Evolutionary conservation across 1,140 invertebrate species (phyloP), one percentile per base, ranked within the genome.

Genomic region (Neuroterus valhalla): DNA sequence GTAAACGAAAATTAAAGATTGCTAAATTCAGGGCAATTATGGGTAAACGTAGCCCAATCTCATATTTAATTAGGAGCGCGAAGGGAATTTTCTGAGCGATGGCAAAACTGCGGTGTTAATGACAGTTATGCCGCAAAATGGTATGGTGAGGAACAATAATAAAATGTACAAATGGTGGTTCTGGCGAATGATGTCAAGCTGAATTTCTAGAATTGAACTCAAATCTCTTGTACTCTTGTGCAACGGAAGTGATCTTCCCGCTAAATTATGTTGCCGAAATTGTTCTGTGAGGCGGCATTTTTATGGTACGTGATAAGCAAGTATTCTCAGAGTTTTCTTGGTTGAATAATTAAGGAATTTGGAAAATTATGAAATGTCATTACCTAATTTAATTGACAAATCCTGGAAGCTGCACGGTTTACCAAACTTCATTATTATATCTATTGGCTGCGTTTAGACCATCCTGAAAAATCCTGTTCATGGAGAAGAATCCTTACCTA

Each of bases 21-120:
- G 85, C 87, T 84, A 89, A 88, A 89, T 86, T 88, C 82, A 81
- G 82, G 79, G 72, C 81, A 88, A 83, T 86, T 81, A 80, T 78
- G 77, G 78, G 73, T 48, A 70, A 38, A 66, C 62, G 74, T 82
- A 77, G 80, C 81, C 81, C 82, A 85, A 86, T 88, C 85, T 87
- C 79, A 76, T 85, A 84, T 88, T 87, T 89, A 89, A 87, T 89
- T 87, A 87, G 78, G 81, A 72, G 71, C 78, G 72, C 76, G 68
- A 71, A 68, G 68, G 31, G 68, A 4, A 67, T 31, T 67, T 67
- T 44, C 66, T 46, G 70, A 50, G 19, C 66, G 71, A 75, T 81
- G 74, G 62, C 62, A 79, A 79, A 76, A 74, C 75, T 74, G 75
- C 78, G 72, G 78, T 80, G 76, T 83, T 88, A 86, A 87, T 86